A percentile compares a stretch with the other conserved stretches of the same genome.
Evolutionary conservation across 2,888 invertebrate genomes (phyloP).

Genomic region (Lepidocyrtinus sp.): DNA sequence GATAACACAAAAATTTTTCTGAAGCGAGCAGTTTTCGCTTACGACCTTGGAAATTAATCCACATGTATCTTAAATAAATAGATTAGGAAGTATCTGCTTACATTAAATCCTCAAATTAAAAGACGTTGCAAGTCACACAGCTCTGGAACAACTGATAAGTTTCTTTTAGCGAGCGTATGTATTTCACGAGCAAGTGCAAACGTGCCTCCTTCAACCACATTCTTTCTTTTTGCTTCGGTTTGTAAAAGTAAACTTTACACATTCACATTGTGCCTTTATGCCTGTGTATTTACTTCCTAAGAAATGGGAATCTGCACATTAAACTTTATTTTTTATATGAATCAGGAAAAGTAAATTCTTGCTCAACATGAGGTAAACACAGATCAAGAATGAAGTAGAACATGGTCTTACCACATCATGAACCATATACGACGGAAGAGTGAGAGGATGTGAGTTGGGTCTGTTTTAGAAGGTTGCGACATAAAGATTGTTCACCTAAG

Average conservation of each 20-base stretch:
- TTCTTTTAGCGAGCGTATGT: neutral
- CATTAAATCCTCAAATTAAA: neutral
- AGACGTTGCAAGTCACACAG: conserved; percentile 10
- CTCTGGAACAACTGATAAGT: conserved; percentile 19
- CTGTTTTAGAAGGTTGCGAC: too few species aligned
- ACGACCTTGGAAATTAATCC: too few species aligned
- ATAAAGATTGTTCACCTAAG: conserved; percentile 4
- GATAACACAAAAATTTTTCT: neutral
- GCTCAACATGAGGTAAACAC: conserved; percentile 9
- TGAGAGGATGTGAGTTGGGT: neutral
- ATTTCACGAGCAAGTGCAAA: neutral
- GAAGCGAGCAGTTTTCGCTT: neutral
- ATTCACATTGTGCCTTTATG: neutral
- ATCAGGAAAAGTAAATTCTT: too few species aligned
- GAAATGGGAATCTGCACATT: neutral
- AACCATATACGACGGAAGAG: neutral
- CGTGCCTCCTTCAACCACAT: neutral
- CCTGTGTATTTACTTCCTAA: neutral
- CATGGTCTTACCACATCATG: conserved; percentile 4
- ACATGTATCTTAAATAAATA: neutral
- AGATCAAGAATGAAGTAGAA: conserved; percentile 4
- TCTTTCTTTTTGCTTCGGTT: neutral
- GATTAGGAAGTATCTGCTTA: neutral
- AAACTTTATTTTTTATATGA: too few species aligned
- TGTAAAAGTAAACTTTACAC: neutral